phyloP scores from a whole-genome alignment of 2,888 invertebrate species.

The Geophilus truncorum region DNA sequence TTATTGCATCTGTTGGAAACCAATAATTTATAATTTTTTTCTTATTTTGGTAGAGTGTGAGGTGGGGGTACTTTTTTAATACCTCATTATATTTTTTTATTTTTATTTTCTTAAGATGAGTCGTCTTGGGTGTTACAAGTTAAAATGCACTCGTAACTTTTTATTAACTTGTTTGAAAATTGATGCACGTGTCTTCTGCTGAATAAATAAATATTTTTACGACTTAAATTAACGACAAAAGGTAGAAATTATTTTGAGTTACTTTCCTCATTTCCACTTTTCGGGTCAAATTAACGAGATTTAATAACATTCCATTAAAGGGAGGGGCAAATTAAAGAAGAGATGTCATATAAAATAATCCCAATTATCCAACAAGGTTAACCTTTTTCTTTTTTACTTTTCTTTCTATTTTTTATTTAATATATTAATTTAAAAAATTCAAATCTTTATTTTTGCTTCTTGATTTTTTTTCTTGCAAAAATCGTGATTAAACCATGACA shows the following conservation, averaged over 20 bases:
- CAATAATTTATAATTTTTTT: neutral
- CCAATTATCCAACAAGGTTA: neutral
- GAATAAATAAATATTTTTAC: slow-evolving; percentile 6
- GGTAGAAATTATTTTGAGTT: neutral
- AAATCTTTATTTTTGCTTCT: neutral
- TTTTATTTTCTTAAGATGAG: neutral
- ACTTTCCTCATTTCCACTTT: slow-evolving; percentile 7
- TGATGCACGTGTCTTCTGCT: neutral
- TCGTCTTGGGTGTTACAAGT: slow-evolving; percentile 5
- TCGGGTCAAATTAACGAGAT: slow-evolving; percentile 10
- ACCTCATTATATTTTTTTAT: neutral
- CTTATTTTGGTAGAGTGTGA: no score
- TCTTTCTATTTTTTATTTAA: no score
- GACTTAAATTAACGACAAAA: neutral
- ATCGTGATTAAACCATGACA: neutral
- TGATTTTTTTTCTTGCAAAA: neutral
- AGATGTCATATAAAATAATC: neutral
- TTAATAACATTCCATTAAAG: slow-evolving; percentile 15
- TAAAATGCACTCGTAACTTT: neutral
- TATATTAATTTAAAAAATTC: no score
- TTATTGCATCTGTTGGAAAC: neutral
- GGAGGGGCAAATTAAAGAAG: neutral
- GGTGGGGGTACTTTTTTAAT: neutral
- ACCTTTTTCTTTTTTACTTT: neutral
- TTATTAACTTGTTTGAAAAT: neutral